Percentiles rank a stretch among this genome's conserved stretches.
phyloP scores from a whole-genome alignment of 2,888 invertebrate species.

The Hyposoter dolosus region DNA sequence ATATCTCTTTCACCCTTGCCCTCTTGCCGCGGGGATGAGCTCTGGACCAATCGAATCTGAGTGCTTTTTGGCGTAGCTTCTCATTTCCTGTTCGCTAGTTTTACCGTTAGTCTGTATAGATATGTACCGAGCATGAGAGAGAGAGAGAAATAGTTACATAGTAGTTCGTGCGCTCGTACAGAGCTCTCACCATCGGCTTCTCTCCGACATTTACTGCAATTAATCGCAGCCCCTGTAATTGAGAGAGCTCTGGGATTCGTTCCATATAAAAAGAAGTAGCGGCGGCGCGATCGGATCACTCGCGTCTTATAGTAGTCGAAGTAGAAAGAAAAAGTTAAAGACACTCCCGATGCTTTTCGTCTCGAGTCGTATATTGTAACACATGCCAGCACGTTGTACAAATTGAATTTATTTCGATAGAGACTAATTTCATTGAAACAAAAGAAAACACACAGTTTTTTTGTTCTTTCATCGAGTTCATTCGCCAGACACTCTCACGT shows the following conservation, averaged over 20 bases:
- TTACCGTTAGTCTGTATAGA: slow-evolving; percentile 52
- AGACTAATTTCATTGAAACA: not conserved
- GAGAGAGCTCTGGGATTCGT: slow-evolving; percentile 70
- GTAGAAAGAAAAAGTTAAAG: not conserved
- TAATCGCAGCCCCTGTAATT: slow-evolving; percentile 77
- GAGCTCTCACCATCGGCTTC: slow-evolving; percentile 33
- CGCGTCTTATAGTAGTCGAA: not conserved
- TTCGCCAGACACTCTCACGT: not conserved
- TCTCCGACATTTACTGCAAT: slow-evolving; percentile 77
- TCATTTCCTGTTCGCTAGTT: slow-evolving; percentile 63
- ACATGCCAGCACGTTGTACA: not conserved
- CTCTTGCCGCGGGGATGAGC: slow-evolving; percentile 47
- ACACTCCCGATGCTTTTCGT: slow-evolving; percentile 24
- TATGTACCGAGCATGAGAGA: not conserved
- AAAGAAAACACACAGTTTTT: not conserved
- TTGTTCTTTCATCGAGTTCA: not conserved
- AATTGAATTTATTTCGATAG: not conserved
- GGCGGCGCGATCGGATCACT: slow-evolving; percentile 13
- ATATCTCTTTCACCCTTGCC: not conserved
- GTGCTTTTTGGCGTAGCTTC: slow-evolving; percentile 77
- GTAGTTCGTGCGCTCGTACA: slow-evolving; percentile 3
- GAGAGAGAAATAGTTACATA: slow-evolving; percentile 17
- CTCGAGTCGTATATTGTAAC: not conserved
- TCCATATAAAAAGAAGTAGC: slow-evolving; percentile 24
- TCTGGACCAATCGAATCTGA: slow-evolving; percentile 74